These are phyloP conservation scores for Regulus satrapa DNA, from an alignment of 2,113 vertebrate species.

Conservation along the genomic window DNA sequence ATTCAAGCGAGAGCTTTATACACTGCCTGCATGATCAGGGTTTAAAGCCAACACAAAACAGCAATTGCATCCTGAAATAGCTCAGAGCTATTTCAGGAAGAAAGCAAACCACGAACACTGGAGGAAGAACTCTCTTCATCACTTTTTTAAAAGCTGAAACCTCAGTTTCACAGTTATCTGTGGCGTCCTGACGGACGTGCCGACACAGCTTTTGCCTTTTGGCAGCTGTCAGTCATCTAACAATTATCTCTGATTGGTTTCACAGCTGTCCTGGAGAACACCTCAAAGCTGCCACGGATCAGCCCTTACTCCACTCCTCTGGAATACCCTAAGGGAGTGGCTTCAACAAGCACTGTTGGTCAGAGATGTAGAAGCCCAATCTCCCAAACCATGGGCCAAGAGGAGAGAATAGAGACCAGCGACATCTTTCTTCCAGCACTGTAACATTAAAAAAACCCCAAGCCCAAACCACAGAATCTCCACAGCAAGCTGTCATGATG, in stretches of 20 bases:
- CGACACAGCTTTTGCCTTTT: neutral
- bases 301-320: neutral
- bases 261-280: neutral
- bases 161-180: neutral
- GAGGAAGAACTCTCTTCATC: neutral
- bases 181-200: neutral
- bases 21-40: neutral
- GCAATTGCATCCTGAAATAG: neutral
- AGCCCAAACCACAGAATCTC: neutral
- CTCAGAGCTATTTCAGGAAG: neutral
- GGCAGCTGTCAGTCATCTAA: neutral
- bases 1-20: neutral
- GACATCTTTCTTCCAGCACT: neutral
- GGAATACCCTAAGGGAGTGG: fast-evolving
- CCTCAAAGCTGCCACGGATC: neutral
- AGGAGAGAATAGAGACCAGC: neutral
- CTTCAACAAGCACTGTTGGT: neutral
- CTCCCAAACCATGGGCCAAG: neutral
- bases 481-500: neutral
- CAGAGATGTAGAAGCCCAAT: neutral
- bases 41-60: neutral
- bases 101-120: neutral
- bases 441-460: neutral
- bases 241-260: neutral
- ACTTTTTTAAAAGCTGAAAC: neutral